phyloP scores from a whole-genome alignment of 2,888 invertebrate species.

The Coenonympha arcania region DNA sequence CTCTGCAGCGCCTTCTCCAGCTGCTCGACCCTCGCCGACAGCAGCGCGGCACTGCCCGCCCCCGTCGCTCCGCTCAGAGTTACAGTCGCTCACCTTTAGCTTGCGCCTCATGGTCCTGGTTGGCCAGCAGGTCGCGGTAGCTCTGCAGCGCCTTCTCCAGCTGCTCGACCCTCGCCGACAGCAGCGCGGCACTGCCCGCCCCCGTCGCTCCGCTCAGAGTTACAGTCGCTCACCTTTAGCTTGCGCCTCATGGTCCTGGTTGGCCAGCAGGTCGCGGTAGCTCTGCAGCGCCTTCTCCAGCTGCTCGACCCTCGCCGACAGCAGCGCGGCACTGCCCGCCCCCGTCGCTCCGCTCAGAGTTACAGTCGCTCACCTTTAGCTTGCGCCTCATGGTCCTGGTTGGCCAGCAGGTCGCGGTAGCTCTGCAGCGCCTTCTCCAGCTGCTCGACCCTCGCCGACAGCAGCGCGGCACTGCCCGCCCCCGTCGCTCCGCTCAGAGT shows the following conservation, averaged over 20 bases:
- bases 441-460: too few species aligned
- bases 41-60: slow-evolving; percentile 54
- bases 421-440: too few species aligned
- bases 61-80: slow-evolving; percentile 56
- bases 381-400: too few species aligned
- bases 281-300: slow-evolving; percentile 82
- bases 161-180: slow-evolving; percentile 79
- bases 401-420: too few species aligned
- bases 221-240: slow-evolving; percentile 67
- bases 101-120: slow-evolving; percentile 75
- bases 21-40: slow-evolving; percentile 79
- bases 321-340: slow-evolving; percentile 54
- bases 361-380: too few species aligned
- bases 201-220: slow-evolving; percentile 56
- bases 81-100: slow-evolving; percentile 44
- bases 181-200: slow-evolving; percentile 54
- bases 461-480: too few species aligned
- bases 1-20: slow-evolving; percentile 82
- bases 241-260: slow-evolving; percentile 75
- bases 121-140: slow-evolving; percentile 81
- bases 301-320: slow-evolving; percentile 79
- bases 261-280: slow-evolving; percentile 81
- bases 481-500: too few species aligned
- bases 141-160: slow-evolving; percentile 82
- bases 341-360: slow-evolving; percentile 56